A percentile compares a stretch with the other conserved stretches of the same genome.
phyloP scores from a whole-genome alignment of 2,113 vertebrate species.

The Oenanthe melanoleuca region DNA sequence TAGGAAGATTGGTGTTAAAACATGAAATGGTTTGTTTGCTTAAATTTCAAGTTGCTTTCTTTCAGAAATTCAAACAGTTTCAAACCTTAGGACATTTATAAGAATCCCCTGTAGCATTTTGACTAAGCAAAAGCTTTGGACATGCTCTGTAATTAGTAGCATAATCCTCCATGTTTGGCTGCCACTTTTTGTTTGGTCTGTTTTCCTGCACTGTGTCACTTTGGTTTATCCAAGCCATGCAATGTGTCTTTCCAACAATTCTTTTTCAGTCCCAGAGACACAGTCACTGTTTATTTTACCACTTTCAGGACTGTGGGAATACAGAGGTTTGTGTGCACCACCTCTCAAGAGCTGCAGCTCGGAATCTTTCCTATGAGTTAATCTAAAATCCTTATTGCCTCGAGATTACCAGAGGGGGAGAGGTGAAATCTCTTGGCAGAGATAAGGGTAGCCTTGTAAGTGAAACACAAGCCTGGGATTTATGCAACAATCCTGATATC shows the following conservation, averaged over 20 bases:
- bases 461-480: background rate
- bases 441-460: background rate
- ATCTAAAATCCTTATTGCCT: background rate
- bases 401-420: background rate
- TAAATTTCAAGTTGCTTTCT: background rate
- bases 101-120: background rate
- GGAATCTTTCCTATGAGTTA: background rate
- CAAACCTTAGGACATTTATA: background rate
- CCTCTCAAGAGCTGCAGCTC: background rate
- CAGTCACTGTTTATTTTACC: background rate
- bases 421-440: conserved; percentile 19
- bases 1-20: background rate
- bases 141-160: background rate
- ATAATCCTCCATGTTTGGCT: background rate
- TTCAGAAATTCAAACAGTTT: background rate
- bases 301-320: background rate
- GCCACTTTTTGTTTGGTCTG: background rate
- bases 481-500: background rate
- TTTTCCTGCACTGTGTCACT: background rate
- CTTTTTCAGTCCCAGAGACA: background rate
- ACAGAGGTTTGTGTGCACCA: background rate
- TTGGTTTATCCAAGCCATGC: background rate
- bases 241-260: background rate
- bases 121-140: background rate
- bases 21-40: background rate